These are phyloP conservation scores for Pipistrellus pipistrellus DNA, from an alignment of 2,797 vertebrate species.

Conservation along the genomic window DNA sequence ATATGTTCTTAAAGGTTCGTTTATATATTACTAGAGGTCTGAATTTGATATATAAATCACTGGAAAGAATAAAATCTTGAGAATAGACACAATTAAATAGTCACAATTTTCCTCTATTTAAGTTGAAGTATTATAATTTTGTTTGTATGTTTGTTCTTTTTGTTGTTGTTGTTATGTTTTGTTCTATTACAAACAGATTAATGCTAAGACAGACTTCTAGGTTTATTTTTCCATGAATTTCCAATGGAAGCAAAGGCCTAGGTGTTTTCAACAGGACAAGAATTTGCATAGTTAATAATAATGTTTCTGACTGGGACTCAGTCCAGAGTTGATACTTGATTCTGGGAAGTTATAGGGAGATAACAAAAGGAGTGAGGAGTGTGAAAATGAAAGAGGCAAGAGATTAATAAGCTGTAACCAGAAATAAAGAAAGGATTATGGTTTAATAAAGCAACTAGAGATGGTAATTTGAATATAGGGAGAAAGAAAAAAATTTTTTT, in stretches of 20 bases:
- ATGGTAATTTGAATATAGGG: not conserved
- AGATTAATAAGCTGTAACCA: not conserved
- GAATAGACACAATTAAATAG: not conserved
- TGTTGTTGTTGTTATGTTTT: not conserved
- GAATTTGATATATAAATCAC: not conserved
- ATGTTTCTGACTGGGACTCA: not conserved
- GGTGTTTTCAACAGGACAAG: not conserved
- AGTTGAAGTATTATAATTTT: not conserved
- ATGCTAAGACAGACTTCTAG: not conserved
- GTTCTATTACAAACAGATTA: not conserved
- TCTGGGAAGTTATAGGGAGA: not conserved
- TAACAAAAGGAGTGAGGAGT: not conserved
- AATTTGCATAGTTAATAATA: not conserved
- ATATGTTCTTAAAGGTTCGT: not conserved
- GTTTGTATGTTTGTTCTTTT: not conserved
- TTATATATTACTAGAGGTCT: not conserved
- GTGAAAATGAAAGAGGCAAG: not conserved
- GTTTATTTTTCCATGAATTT: not conserved
- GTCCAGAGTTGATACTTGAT: not conserved
- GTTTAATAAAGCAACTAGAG: not conserved
- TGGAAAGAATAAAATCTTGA: not conserved
- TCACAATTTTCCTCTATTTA: not conserved
- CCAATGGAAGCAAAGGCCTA: not conserved
- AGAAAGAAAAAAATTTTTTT: not conserved
- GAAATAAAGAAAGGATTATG: not conserved